Percentiles rank a stretch among this genome's conserved stretches.
phyloP scores from a whole-genome alignment of 1,140 invertebrate genomes.

The Drosophila sp. region DNA sequence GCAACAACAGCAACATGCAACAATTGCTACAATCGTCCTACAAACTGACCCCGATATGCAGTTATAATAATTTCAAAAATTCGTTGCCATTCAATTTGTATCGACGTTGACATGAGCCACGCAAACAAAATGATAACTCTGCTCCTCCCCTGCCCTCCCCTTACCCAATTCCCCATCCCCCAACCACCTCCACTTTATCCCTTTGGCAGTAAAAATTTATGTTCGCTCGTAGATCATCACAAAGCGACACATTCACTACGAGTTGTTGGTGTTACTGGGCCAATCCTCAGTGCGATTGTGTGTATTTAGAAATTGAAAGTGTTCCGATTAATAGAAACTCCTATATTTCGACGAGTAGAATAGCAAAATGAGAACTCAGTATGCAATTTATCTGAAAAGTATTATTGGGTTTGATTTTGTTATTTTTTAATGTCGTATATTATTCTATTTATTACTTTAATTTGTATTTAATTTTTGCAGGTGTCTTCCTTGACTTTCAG shows the following conservation, averaged over 20 bases:
- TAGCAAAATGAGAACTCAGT: not conserved
- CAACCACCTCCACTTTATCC: too few species aligned
- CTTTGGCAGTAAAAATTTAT: constrained; percentile 72
- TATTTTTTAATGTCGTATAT: too few species aligned
- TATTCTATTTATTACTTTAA: too few species aligned
- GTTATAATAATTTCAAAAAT: constrained; percentile 75
- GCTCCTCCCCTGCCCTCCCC: not conserved
- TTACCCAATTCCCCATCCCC: too few species aligned
- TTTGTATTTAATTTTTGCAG: not conserved
- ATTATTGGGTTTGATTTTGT: too few species aligned
- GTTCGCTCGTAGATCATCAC: constrained; percentile 70
- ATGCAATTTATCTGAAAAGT: not conserved
- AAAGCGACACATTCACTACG: constrained; percentile 56
- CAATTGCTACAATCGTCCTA: constrained; percentile 30
- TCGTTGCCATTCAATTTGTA: constrained; percentile 73
- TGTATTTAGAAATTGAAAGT: constrained; percentile 6
- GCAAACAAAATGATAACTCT: constrained; percentile 17
- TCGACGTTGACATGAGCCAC: constrained; percentile 48
- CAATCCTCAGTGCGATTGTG: constrained; percentile 11
- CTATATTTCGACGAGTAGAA: not conserved
- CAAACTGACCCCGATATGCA: constrained; percentile 49
- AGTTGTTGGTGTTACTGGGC: constrained; percentile 39
- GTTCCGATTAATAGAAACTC: constrained; percentile 14
- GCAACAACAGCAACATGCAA: not conserved
- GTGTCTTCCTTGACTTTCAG: not conserved